Conservation (phyloP, 2,888 invertebrate species). For the Nomada lathburiana region DNA sequence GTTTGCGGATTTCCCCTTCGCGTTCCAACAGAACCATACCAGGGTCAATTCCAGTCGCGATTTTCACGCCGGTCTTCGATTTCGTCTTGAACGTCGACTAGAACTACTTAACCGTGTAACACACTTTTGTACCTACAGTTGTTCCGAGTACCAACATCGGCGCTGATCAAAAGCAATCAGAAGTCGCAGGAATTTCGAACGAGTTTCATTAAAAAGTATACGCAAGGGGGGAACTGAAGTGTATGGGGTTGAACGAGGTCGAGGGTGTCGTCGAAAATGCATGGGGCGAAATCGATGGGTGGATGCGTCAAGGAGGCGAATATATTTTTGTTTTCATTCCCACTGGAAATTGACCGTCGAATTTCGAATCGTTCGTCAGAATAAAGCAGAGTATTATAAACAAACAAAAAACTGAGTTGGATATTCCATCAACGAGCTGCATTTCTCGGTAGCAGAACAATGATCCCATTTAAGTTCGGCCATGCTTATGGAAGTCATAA, state of each 20-base stretch:
- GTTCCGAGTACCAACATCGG: too few species aligned
- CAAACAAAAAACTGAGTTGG: neutral
- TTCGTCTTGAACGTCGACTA: neutral
- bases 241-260: neutral
- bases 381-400: neutral
- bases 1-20: slow-evolving; percentile 44
- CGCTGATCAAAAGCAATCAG: neutral
- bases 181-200: neutral
- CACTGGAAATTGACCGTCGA: neutral
- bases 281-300: neutral
- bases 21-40: slow-evolving; percentile 43
- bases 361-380: neutral
- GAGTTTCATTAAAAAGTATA: neutral
- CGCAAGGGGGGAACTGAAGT: neutral
- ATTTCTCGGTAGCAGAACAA: slow-evolving; percentile 48
- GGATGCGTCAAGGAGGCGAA: neutral
- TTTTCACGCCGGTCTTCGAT: slow-evolving; percentile 20
- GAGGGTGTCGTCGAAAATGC: neutral
- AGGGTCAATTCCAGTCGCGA: slow-evolving; percentile 43
- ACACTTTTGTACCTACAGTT: too few species aligned
- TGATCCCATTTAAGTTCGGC: slow-evolving; percentile 46
- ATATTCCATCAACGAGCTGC: slow-evolving; percentile 10
- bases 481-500: slow-evolving; percentile 60
- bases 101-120: slow-evolving; percentile 4
- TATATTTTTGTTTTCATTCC: too few species aligned